Conservation (phyloP, 1,140 invertebrate species). For the Apis florea region DNA sequence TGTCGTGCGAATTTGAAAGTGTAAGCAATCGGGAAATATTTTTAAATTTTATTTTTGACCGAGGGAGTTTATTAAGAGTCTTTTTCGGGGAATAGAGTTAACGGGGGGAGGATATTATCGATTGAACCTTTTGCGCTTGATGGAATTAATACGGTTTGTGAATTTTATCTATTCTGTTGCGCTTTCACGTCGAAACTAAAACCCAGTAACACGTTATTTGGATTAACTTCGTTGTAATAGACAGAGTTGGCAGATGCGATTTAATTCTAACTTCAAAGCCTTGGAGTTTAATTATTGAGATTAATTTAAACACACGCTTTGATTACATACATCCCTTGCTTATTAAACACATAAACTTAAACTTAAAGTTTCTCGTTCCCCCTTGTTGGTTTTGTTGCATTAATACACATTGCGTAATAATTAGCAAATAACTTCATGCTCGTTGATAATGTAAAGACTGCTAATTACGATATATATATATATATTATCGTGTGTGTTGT, state of each 20-base stretch:
- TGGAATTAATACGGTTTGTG: background rate
- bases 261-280: slow-evolving; percentile 7
- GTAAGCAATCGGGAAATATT: too few relatives aligned
- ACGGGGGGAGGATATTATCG: too few relatives aligned
- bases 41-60: too few relatives aligned
- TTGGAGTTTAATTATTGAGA: background rate
- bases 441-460: background rate
- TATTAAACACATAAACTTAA: background rate
- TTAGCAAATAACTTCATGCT: background rate
- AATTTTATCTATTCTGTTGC: background rate
- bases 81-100: too few relatives aligned
- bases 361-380: background rate
- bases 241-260: background rate
- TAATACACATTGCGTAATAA: background rate
- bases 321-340: background rate
- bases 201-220: background rate
- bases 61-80: too few relatives aligned
- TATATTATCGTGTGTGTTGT: background rate
- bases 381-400: background rate
- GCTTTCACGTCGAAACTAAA: slow-evolving; percentile 8
- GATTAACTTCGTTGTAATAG: slow-evolving; percentile 10
- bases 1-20: too few relatives aligned
- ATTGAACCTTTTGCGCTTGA: background rate
- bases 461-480: background rate
- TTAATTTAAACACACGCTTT: background rate